A percentile compares a stretch with the other conserved stretches of the same genome.
These are phyloP conservation scores for Eumacrocentrus americanus DNA, from an alignment of 2,888 invertebrate genomes.

Conservation along the genomic window DNA sequence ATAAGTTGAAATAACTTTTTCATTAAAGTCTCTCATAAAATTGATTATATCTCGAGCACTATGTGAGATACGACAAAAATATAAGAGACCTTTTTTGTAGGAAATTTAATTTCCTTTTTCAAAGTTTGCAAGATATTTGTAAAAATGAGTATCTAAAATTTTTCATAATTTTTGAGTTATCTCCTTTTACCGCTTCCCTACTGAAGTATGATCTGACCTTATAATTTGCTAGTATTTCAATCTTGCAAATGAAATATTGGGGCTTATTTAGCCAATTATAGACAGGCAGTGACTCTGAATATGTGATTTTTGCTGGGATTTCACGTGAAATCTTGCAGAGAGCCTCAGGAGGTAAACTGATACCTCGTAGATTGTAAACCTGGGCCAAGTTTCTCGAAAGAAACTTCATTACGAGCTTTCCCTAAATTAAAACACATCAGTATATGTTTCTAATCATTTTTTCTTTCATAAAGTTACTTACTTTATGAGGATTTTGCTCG, in stretches of 20 bases:
- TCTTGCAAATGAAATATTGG: constrained; percentile 43
- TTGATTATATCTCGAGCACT: too few relatives aligned
- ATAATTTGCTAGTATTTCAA: constrained; percentile 29
- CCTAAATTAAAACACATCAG: constrained; percentile 32
- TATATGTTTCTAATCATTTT: neutral
- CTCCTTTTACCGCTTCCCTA: too few relatives aligned
- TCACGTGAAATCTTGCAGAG: constrained; percentile 39
- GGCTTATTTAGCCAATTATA: constrained; percentile 43
- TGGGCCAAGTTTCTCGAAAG: constrained; percentile 38
- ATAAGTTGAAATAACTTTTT: too few relatives aligned
- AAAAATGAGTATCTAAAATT: too few relatives aligned
- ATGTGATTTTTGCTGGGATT: constrained; percentile 46
- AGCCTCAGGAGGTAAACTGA: constrained; percentile 35
- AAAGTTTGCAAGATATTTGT: too few relatives aligned
- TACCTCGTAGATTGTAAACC: constrained; percentile 42
- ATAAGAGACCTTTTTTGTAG: too few relatives aligned
- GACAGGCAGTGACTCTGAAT: constrained; percentile 43
- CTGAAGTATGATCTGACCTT: too few relatives aligned
- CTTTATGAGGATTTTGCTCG: constrained; percentile 36
- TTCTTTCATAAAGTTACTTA: constrained; percentile 26
- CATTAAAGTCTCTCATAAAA: too few relatives aligned
- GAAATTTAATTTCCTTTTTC: too few relatives aligned
- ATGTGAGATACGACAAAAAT: too few relatives aligned
- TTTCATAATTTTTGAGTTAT: too few relatives aligned
- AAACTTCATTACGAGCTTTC: constrained; percentile 40